Evolutionary conservation across 1,140 invertebrate genomes (phyloP), one percentile per base, ranked within the genome.

Genomic region (Nymphalis io): DNA sequence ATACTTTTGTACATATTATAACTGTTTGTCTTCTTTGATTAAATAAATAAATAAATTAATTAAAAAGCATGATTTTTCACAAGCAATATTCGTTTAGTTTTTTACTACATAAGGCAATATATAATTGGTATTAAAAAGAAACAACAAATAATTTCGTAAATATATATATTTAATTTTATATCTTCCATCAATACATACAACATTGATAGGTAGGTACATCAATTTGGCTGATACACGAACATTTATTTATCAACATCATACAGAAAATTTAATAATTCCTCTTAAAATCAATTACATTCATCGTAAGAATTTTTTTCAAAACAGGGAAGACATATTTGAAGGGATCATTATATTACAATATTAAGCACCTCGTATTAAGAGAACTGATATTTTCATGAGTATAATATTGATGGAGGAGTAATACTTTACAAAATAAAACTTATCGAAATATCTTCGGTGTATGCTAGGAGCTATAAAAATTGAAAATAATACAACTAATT

Each of bases 111-210:
- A 33, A 8, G 27, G 4, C 27, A 0, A 33, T 33, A 8, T 8
- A 0, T 33, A 33, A 33, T 46, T 46, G 42, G 57, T 39, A 53
- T 15, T 33, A 60, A 72, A 81, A 74, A 66, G 74, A 88, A 81
- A 83, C 76, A 79, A 82, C 68, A 67, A 73, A 55, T 86, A 72
- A 85, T 89, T 90, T 91, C 86, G 89, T 91, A 91, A 91, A 91
- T 90, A 91, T 91, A 91, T 91, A 91, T 91, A 86, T 90, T 90
- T 89, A 89, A 90, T 81, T 91, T 91, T 89, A 91, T 85, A 90
- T 91, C 89, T 89, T 91, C 88, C 89, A 91, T 91, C 89, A 91
- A 91, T 91, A 91, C 89, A 90, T 90, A 91, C 89, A 89, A 87
- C 83, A 88, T 78, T 84, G 83, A 88, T 77, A 87, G 79, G 83